Conservation (phyloP, 2,797 vertebrate genomes). For the Silurus aristotelis region DNA sequence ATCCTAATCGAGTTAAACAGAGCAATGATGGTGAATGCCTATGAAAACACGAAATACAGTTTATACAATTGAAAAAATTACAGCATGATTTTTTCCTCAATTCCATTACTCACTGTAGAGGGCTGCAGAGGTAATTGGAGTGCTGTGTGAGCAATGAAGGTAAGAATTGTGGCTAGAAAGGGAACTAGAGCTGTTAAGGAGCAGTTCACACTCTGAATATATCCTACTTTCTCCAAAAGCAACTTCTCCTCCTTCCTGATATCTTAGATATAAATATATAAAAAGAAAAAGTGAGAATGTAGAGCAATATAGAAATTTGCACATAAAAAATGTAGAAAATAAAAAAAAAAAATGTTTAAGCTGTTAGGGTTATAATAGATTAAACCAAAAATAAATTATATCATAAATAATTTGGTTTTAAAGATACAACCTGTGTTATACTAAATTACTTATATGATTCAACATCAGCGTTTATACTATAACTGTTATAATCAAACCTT, state of each 20-base stretch:
- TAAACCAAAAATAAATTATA: background rate
- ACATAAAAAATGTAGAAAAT: no score
- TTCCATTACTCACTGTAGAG: slow-evolving; percentile 62
- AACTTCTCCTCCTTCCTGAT: slow-evolving; percentile 73
- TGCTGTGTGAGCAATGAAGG: slow-evolving; percentile 76
- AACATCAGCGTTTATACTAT: background rate
- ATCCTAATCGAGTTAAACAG: slow-evolving; percentile 82
- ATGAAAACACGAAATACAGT: slow-evolving; percentile 24
- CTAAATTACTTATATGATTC: background rate
- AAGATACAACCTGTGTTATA: background rate
- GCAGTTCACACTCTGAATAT: slow-evolving; percentile 75
- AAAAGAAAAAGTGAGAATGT: background rate
- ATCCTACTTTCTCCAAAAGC: slow-evolving; percentile 69
- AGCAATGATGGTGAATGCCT: slow-evolving; percentile 82
- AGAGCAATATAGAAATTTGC: no score
- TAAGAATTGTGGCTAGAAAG: slow-evolving; percentile 71
- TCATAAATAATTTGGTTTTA: background rate
- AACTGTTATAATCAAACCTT: background rate
- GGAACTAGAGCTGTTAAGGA: slow-evolving; percentile 70
- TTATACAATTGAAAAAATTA: background rate
- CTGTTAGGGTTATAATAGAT: no score
- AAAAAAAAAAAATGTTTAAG: no score
- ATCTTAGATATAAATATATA: slow-evolving; percentile 56
- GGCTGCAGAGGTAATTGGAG: slow-evolving; percentile 64
- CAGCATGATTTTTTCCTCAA: background rate